Evolutionary conservation across 1,140 invertebrate species (phyloP).

Genomic region (Psilanteris sp.): DNA sequence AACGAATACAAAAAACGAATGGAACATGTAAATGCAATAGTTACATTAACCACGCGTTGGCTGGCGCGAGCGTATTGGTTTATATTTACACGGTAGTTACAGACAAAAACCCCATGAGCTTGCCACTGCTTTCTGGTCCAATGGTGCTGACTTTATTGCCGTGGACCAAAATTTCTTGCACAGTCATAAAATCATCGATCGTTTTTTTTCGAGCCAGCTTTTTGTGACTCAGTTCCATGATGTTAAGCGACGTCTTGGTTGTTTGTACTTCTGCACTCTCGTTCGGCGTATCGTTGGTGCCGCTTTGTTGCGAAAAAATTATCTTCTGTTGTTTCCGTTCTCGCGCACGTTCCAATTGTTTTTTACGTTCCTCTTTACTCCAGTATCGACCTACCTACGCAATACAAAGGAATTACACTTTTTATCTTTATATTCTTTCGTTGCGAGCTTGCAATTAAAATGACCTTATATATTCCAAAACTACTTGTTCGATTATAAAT

Average conservation of each 20-base stretch:
- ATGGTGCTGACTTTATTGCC: slow-evolving; percentile 75
- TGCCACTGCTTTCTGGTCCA: slow-evolving; percentile 75
- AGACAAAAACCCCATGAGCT: slow-evolving; percentile 80
- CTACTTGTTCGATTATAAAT: slow-evolving; percentile 10
- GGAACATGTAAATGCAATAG: slow-evolving; percentile 16
- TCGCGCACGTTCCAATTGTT: slow-evolving; percentile 76
- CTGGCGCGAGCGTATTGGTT: slow-evolving; percentile 8
- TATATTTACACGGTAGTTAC: slow-evolving; percentile 81
- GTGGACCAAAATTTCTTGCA: slow-evolving; percentile 79
- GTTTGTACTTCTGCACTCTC: slow-evolving; percentile 74
- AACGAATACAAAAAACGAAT: neutral
- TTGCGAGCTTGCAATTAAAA: slow-evolving; percentile 38
- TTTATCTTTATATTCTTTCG: neutral
- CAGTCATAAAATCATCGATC: slow-evolving; percentile 78
- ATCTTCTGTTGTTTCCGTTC: slow-evolving; percentile 69
- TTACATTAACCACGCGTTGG: slow-evolving; percentile 34
- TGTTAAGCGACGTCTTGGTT: slow-evolving; percentile 70
- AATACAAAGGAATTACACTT: slow-evolving; percentile 58
- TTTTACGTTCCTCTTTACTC: slow-evolving; percentile 89
- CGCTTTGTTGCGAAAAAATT: slow-evolving; percentile 63
- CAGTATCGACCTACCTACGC: slow-evolving; percentile 87
- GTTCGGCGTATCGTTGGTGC: slow-evolving; percentile 63
- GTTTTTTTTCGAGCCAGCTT: slow-evolving; percentile 76
- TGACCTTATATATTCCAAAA: slow-evolving; percentile 10
- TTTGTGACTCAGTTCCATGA: slow-evolving; percentile 72